Percentiles rank a stretch among this genome's conserved stretches.
Evolutionary conservation across 2,113 vertebrate species (phyloP).

Genomic region (Brachyhypopomus gauderio): DNA sequence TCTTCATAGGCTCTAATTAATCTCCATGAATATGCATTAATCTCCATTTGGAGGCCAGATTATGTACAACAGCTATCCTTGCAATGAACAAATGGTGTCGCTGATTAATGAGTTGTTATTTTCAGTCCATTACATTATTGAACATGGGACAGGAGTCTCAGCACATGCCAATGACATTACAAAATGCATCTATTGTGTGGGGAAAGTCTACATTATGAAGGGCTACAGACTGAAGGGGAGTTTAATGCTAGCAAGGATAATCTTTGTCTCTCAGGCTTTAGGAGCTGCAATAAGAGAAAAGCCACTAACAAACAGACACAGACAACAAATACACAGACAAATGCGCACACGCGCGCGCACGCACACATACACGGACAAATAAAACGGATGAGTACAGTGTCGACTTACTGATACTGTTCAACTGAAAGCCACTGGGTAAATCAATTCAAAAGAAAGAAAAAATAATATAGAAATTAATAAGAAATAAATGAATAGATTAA

Average conservation of each 20-base stretch:
- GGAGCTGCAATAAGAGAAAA: background rate
- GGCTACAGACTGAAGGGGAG: background rate
- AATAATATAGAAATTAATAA: conserved; percentile 34
- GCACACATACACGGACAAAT: conserved; percentile 36
- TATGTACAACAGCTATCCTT: background rate
- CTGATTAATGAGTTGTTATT: too few species aligned
- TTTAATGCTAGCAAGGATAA: background rate
- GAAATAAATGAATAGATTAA: conserved; percentile 35
- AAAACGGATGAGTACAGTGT: conserved; percentile 43
- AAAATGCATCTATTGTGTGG: background rate
- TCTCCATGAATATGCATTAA: too few species aligned
- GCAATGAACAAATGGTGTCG: too few species aligned
- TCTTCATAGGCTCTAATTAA: background rate
- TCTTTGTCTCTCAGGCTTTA: background rate
- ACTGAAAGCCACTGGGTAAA: conserved; percentile 77
- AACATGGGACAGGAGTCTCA: background rate
- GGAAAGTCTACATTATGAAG: too few species aligned
- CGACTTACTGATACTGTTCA: conserved; percentile 80
- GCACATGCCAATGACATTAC: background rate
- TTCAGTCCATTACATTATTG: too few species aligned
- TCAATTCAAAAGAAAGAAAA: conserved; percentile 66
- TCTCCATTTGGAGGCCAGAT: background rate
- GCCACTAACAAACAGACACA: background rate
- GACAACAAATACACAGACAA: conserved; percentile 28
- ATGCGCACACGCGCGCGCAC: background rate